Conservation (phyloP, 2,797 vertebrate species). For the Potorous gilbertii region DNA sequence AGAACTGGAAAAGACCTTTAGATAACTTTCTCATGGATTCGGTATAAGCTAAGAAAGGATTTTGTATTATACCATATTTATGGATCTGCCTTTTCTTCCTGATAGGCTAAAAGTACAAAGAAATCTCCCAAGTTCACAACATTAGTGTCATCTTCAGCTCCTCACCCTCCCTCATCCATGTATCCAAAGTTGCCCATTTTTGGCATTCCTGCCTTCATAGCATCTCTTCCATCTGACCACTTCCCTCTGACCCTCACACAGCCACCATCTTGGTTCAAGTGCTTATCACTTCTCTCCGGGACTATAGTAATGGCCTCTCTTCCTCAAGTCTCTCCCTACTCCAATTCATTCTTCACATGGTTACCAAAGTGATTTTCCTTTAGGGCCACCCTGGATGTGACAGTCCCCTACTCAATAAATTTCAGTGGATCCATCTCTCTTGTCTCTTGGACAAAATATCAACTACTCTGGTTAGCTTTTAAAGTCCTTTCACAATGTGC, state of each 20-base stretch:
- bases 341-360: neutral
- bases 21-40: too few relatives aligned
- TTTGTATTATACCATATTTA: too few relatives aligned
- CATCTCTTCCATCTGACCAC: neutral
- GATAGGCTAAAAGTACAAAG: neutral
- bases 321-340: neutral
- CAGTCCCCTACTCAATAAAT: conserved; percentile 22
- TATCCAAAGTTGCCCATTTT: too few relatives aligned
- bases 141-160: too few relatives aligned
- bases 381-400: neutral
- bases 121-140: neutral
- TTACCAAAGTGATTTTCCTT: neutral
- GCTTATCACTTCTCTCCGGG: neutral
- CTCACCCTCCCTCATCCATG: too few relatives aligned
- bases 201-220: too few relatives aligned
- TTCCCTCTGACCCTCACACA: neutral
- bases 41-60: too few relatives aligned
- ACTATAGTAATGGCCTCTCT: neutral
- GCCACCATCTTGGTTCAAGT: neutral
- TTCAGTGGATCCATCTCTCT: neutral
- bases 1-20: too few relatives aligned
- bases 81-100: too few relatives aligned
- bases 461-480: too few relatives aligned
- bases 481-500: too few relatives aligned
- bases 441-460: neutral